Percentiles rank a stretch among this genome's conserved stretches.
These are phyloP conservation scores for Sander lucioperca DNA, from an alignment of 2,113 vertebrate species.

Conservation along the genomic window DNA sequence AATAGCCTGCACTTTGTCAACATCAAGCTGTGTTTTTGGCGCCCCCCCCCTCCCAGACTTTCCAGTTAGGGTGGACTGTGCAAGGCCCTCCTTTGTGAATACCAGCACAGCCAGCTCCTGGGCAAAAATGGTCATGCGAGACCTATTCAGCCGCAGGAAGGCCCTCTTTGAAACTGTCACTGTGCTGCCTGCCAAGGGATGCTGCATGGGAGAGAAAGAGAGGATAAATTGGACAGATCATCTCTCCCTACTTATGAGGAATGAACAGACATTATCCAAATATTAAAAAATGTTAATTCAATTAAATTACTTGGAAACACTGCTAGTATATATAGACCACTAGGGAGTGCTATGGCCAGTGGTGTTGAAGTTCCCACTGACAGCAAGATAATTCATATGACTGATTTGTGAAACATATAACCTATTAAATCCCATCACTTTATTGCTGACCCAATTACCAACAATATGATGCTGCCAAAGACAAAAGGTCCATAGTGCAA, in stretches of 20 bases:
- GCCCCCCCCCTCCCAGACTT: background rate
- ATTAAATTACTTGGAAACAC: background rate
- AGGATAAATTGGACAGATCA: background rate
- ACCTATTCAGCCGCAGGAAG: background rate
- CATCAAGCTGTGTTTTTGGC: background rate
- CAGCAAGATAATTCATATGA: background rate
- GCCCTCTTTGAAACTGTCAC: background rate
- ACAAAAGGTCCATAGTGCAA: too few relatives aligned
- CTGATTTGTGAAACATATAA: background rate
- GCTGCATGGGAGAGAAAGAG: background rate
- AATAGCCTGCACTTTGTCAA: background rate
- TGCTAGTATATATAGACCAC: background rate
- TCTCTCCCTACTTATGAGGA: background rate
- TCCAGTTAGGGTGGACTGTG: conserved; percentile 4
- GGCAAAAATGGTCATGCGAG: background rate
- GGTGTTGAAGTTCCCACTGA: background rate
- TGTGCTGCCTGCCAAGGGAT: background rate
- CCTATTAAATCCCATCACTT: background rate
- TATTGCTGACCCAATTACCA: too few relatives aligned
- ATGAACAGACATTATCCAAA: background rate
- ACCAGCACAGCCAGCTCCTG: conserved; percentile 1
- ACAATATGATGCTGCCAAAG: too few relatives aligned
- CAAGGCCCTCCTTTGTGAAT: background rate
- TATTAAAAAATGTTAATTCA: background rate
- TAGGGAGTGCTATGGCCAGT: too few relatives aligned